Evolutionary conservation across 2,888 invertebrate genomes (phyloP).

Genomic region (Plagodis pulveraria): DNA sequence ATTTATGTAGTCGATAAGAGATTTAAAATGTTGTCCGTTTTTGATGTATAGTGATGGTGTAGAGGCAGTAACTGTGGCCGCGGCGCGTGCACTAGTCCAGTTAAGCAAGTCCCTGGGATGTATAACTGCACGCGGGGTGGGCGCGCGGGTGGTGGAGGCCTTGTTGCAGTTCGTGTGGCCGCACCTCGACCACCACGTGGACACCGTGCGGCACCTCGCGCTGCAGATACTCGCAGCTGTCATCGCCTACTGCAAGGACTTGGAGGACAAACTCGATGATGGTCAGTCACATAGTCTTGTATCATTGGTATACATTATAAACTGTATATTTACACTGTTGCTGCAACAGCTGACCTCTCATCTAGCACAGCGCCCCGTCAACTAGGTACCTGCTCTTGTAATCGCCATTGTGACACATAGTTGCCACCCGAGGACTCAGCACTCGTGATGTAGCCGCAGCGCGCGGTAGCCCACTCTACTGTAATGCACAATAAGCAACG

Average conservation of each 20-base stretch:
- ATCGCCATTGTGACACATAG: too few species aligned
- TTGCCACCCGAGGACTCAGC: too few species aligned
- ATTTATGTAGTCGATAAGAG: too few species aligned
- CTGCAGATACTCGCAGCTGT: slow-evolving; percentile 70
- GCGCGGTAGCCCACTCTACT: too few species aligned
- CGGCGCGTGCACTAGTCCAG: slow-evolving; percentile 61
- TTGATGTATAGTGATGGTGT: slow-evolving; percentile 56
- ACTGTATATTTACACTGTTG: too few species aligned
- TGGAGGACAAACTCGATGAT: slow-evolving; percentile 57
- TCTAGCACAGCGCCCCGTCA: too few species aligned
- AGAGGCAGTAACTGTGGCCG: slow-evolving; percentile 61
- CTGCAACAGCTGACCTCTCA: too few species aligned
- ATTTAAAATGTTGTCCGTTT: too few species aligned
- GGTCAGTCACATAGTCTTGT: neutral
- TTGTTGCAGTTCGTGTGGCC: slow-evolving; percentile 79
- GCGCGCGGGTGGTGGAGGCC: slow-evolving; percentile 40
- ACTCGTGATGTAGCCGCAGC: too few species aligned
- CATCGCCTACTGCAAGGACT: slow-evolving; percentile 53
- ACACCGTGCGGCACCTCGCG: slow-evolving; percentile 86
- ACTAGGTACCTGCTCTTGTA: too few species aligned
- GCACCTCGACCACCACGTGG: slow-evolving; percentile 87
- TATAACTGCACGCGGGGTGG: slow-evolving; percentile 28
- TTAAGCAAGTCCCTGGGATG: slow-evolving; percentile 52
- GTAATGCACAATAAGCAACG: too few species aligned
- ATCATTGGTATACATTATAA: neutral